phyloP scores from a whole-genome alignment of 2,113 vertebrate genomes.

The Uria aalge region DNA sequence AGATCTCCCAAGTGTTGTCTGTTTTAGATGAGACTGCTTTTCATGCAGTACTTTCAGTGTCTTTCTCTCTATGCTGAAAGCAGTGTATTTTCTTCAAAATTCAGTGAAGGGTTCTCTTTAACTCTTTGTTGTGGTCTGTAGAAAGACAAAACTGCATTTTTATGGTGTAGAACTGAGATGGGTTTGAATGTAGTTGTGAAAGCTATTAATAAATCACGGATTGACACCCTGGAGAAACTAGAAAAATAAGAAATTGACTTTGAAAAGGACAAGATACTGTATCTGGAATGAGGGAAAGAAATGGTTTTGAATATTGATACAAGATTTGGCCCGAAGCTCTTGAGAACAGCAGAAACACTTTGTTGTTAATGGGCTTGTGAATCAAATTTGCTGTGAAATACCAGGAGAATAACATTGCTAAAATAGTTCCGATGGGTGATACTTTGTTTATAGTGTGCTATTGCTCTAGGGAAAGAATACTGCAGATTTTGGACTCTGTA shows the following conservation, averaged over 20 bases:
- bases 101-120: neutral
- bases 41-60: neutral
- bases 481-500: neutral
- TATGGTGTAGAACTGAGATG: neutral
- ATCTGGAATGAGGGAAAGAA: neutral
- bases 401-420: neutral
- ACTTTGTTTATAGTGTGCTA: neutral
- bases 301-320: neutral
- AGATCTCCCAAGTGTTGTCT: neutral
- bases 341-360: neutral
- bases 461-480: neutral
- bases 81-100: neutral
- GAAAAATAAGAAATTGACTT: neutral
- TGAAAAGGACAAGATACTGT: neutral
- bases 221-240: neutral
- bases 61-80: neutral
- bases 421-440: neutral
- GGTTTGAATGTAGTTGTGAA: neutral
- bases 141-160: neutral
- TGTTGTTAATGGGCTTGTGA: neutral
- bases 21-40: neutral
- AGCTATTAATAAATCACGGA: neutral
- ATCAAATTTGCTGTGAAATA: neutral
- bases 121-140: neutral
- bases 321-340: neutral